Evolutionary conservation across 30 jellyfish, hydroid and myxozoan species (phyloP).

Genomic region (Aurelia sp.): DNA sequence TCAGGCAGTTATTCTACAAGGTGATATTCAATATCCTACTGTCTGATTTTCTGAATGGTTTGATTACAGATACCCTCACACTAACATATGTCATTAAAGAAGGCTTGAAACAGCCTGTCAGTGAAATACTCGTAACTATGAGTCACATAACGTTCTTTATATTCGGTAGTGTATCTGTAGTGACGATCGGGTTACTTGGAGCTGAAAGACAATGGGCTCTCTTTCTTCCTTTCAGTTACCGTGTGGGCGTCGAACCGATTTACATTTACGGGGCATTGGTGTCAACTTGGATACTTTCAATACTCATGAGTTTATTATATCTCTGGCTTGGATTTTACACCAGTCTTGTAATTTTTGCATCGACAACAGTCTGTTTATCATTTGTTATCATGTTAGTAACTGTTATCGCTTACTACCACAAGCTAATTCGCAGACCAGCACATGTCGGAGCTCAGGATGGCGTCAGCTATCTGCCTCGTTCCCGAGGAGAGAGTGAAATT

Average conservation of each 20-base stretch:
- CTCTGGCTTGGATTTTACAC: slow-evolving; percentile 48
- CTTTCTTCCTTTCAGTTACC: slow-evolving; percentile 52
- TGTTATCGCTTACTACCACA: slow-evolving; percentile 27
- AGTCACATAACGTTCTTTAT: slow-evolving; percentile 60
- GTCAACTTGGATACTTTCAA: slow-evolving; percentile 55
- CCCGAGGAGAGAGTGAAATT: neutral
- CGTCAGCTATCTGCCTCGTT: slow-evolving; percentile 15
- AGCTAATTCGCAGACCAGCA: slow-evolving; percentile 45
- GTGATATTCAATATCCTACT: slow-evolving; percentile 49
- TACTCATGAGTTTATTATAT: slow-evolving; percentile 36
- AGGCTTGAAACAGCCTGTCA: slow-evolving; percentile 32
- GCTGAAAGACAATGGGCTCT: slow-evolving; percentile 68
- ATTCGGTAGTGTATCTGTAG: slow-evolving; percentile 66
- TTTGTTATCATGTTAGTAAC: slow-evolving; percentile 44
- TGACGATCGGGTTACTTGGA: slow-evolving; percentile 62
- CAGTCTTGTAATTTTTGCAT: slow-evolving; percentile 57
- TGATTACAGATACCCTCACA: slow-evolving; percentile 56
- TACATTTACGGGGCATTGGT: neutral
- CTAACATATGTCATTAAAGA: slow-evolving; percentile 56
- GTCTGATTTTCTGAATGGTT: slow-evolving; percentile 62
- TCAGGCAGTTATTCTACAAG: slow-evolving; percentile 54
- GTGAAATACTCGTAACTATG: slow-evolving; percentile 11
- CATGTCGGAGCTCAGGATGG: slow-evolving; percentile 2
- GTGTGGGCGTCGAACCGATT: slow-evolving; percentile 49
- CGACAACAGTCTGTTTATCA: slow-evolving; percentile 55